Evolutionary conservation across 1,140 invertebrate species (phyloP).

Genomic region (Lanistes nyassanus): DNA sequence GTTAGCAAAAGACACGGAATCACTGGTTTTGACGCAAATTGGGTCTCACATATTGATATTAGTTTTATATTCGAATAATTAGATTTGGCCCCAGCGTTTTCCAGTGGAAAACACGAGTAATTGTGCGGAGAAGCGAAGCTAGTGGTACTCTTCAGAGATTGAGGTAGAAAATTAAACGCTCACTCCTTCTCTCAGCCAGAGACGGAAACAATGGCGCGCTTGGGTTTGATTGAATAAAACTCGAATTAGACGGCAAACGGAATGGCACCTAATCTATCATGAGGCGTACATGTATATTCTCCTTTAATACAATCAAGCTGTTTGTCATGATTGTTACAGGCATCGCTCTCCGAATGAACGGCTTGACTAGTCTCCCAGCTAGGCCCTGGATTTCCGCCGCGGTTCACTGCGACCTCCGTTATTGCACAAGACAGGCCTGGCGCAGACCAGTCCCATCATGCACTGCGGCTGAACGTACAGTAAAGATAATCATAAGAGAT

Average conservation of each 20-base stretch:
- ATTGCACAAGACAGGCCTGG: too few species aligned
- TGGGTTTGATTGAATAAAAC: conserved; percentile 33
- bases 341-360: conserved; percentile 14
- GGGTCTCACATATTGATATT: conserved; percentile 43
- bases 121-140: conserved; percentile 29
- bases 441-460: too few species aligned
- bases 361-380: conserved; percentile 5
- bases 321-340: conserved; percentile 20
- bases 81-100: conserved; percentile 28
- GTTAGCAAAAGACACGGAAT: conserved; percentile 33
- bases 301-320: conserved; percentile 38
- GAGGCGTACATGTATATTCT: conserved; percentile 32
- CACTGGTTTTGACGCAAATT: conserved; percentile 34
- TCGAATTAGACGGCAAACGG: conserved; percentile 33
- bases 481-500: too few species aligned
- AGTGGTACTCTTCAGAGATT: conserved; percentile 33
- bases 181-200: conserved; percentile 25
- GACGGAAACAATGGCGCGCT: conserved; percentile 24
- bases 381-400: neutral
- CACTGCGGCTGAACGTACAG: too few species aligned
- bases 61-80: conserved; percentile 43
- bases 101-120: conserved; percentile 33
- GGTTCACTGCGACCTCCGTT: too few species aligned
- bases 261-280: conserved; percentile 38
- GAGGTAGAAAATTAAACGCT: conserved; percentile 40